Evolutionary conservation across 2,888 invertebrate species (phyloP), one percentile per base, ranked within the genome.

Genomic region (Microdon myrmicae): DNA sequence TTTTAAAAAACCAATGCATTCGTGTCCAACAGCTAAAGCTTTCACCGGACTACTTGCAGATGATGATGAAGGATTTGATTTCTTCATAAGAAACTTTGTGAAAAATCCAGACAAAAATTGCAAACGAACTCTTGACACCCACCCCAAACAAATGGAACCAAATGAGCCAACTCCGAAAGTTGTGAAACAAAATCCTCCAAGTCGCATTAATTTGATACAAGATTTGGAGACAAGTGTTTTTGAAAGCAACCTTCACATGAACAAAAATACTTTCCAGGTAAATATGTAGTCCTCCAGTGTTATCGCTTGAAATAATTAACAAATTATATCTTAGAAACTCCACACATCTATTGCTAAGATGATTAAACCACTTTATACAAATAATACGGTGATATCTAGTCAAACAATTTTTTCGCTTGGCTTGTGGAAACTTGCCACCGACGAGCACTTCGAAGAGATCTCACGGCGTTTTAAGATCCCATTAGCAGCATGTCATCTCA

Each of bases 361-460:
- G 7, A 60, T 67, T 0, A 43, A 49, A 5, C 54, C 66, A 6
- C 60, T 67, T 4, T 34, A 59, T 28, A 64, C 67, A 1, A 66
- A 67, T 14, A 67, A 56, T 17, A 66, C 67, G 1, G 67, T 59
- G 0, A 68, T 72, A 9, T 71, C 74, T 2, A 72, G 74, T 0
- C 74, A 75, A 43, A 76, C 77, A 0, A 73, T 73, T 2, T 71
- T 78, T 2, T 76, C 77, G 0, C 66, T 79, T 9, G 73, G 78
- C 1, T 38, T 79, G 7, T 79, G 78, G 78, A 79, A 78, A 43
- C 60, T 79, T 2, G 67, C 76, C 8, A 79, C 77, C 2, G 77
- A 78, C 49, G 78, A 79, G 34, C 78, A 79, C 39, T 77, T 78
- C 20, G 78, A 79, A 35, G 76, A 78, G 48, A 79, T 79, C 35